phyloP scores from a whole-genome alignment of 2,797 vertebrate species.

The Tragopan temminckii region DNA sequence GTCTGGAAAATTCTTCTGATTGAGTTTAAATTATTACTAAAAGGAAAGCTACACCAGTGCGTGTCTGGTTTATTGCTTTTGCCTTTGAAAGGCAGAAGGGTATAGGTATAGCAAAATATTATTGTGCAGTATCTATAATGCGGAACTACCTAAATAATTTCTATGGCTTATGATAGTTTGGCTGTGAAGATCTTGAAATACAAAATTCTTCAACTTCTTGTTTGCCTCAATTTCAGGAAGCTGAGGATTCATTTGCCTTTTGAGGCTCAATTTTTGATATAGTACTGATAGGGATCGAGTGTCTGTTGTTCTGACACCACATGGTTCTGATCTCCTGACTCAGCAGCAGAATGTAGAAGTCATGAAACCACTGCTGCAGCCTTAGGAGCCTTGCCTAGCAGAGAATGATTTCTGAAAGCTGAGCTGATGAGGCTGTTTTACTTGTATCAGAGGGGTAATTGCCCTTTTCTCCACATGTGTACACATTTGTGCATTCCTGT shows the following conservation, averaged over 20 bases:
- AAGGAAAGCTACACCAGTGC: neutral
- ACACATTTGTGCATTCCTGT: neutral
- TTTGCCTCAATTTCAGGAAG: neutral
- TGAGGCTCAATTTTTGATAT: neutral
- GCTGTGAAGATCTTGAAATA: neutral
- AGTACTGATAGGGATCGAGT: neutral
- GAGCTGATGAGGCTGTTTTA: neutral
- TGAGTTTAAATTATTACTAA: neutral
- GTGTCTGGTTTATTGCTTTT: neutral
- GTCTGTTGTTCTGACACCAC: neutral
- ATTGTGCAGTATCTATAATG: neutral
- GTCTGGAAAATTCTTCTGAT: neutral
- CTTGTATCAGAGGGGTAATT: accelerated
- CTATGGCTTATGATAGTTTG: neutral
- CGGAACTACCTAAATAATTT: neutral
- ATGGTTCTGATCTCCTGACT: neutral
- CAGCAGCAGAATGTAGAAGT: neutral
- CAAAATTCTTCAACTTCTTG: neutral
- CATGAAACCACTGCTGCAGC: accelerated
- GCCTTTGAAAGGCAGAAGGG: neutral
- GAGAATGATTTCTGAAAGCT: neutral
- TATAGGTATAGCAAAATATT: neutral
- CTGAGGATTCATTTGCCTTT: neutral
- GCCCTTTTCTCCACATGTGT: neutral
- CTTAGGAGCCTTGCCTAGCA: neutral